Base-by-base conservation (phyloP, 1,140 invertebrate species). In the Brachionus rubens region DNA sequence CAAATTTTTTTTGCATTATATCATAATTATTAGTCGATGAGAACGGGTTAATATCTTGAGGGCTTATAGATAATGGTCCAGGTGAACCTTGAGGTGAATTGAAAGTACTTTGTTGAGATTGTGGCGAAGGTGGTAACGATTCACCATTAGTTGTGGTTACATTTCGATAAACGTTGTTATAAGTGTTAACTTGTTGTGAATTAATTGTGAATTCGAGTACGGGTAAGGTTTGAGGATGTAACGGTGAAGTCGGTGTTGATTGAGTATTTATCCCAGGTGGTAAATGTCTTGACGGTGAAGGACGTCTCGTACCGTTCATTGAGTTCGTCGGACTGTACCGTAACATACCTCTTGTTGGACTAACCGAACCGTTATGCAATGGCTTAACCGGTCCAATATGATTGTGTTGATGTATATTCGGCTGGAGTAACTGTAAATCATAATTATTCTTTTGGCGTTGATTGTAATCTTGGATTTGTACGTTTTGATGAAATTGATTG, bases 1-100 rank as follows among this genome's bases (percentile, higher is more conserved):
- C 68, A 40, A 72, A 72, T 54, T 72, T 72, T 72, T 72, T 50
- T 36, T 72, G 46, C 16, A 72, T 72, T 50, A 54, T 72, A 21
- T 72, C 68, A 36, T 65, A 65, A 19, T 30, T 54, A 46, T 72
- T 72, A 14, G 5, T 19, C 14, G 28, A 36, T 5, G 68, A 30
- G 46, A 72, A 72, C 2, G 68, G 68, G 16, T 72, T 72, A n/a
- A 50, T 19, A 48, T 72, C 68, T 33, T 72, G 68, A 10, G 68
- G 68, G 33, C 68, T 72, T 12, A 50, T 72, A 7, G 68, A 30
- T 16, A 72, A 10, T 6, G 68, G 68, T 16, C 47, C 68, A 3
- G 68, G 68, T 28, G 68, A 72, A 19, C 50, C 50, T 40, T 72
- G 68, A 36, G 68, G 68, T 26, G 68, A 72, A 72, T 72, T 72